Evolutionary conservation across 2,888 invertebrate genomes (phyloP), one percentile per base, ranked within the genome.

Genomic region (Napeogenes inachia): DNA sequence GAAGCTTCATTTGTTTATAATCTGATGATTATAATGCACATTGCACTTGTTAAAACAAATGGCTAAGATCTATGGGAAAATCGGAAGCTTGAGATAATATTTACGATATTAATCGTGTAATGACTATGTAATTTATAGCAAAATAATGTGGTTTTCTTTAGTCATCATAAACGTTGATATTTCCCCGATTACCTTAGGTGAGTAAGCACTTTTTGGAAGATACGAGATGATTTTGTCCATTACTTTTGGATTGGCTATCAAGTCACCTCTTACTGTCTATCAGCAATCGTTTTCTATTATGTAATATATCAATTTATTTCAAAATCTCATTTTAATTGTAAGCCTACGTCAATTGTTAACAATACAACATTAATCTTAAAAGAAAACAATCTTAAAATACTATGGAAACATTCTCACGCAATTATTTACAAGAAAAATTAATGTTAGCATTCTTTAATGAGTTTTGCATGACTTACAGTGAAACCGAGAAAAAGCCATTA

Each of bases 381-480:
- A 42, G 42, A 42, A 42, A 42, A 42, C 35, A 35, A 42, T 42
- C 42, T 10, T 42, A 42, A 42, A 6, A 42, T 10, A 42, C 10
- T 42, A 42, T 54, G 45, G 57, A 46, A 60, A 38, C 38, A 65
- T 61, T 73, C 71, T 68, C 74, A 75, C 75, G 73, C 68, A 62
- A 69, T 67, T 70, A 10, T 70, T 69, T 69, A 68, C 67, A 63
- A 62, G 54, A 67, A 67, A 60, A 71, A 66, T 21, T 64, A 69
- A 64, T 65, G 62, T 68, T 62, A 73, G 68, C 68, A 70, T 69
- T 72, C 73, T 68, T 70, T 84, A 83, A 87, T 86, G 84, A 82
- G 81, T 79, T 85, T 82, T 86, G 87, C 87, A 86, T 87, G 87
- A 85, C 81, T 81, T 76, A 79, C 66, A 70, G 73, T 73, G 72